phyloP scores from a whole-genome alignment of 1,140 invertebrate species.

The Delia radicum region DNA sequence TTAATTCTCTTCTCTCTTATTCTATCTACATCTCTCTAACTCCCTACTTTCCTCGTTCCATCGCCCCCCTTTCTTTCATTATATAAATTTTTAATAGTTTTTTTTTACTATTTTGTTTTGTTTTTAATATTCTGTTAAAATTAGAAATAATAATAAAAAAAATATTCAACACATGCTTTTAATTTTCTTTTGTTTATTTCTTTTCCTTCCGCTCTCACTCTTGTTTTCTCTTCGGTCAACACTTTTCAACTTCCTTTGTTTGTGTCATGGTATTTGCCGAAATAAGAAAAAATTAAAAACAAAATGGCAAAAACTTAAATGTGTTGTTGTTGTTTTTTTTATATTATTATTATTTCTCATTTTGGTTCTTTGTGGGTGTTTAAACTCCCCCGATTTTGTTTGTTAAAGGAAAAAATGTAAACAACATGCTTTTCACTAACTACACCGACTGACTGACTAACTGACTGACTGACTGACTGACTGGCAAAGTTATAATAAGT shows the following conservation, averaged over 20 bases:
- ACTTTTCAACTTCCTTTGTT: slow-evolving; percentile 10
- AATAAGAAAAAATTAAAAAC: neutral
- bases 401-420: neutral
- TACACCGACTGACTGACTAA: neutral
- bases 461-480: too few relatives aligned
- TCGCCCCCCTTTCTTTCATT: too few relatives aligned
- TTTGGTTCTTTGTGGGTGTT: neutral
- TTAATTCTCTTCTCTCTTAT: too few relatives aligned
- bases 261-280: neutral
- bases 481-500: neutral
- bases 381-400: neutral
- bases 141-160: neutral
- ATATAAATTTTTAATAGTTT: too few relatives aligned
- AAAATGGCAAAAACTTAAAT: neutral
- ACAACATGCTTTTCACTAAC: neutral
- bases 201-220: neutral
- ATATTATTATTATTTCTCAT: too few relatives aligned
- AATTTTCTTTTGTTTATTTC: neutral
- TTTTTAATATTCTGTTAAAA: slow-evolving; percentile 11
- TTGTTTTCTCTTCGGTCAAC: slow-evolving; percentile 22
- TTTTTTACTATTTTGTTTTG: slow-evolving; percentile 26
- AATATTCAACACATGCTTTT: slow-evolving; percentile 21
- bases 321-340: neutral
- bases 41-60: too few relatives aligned
- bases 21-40: too few relatives aligned